Percentiles rank a stretch among this genome's conserved stretches.
Evolutionary conservation across 2,113 vertebrate genomes (phyloP).

Genomic region (Pipra filicauda): DNA sequence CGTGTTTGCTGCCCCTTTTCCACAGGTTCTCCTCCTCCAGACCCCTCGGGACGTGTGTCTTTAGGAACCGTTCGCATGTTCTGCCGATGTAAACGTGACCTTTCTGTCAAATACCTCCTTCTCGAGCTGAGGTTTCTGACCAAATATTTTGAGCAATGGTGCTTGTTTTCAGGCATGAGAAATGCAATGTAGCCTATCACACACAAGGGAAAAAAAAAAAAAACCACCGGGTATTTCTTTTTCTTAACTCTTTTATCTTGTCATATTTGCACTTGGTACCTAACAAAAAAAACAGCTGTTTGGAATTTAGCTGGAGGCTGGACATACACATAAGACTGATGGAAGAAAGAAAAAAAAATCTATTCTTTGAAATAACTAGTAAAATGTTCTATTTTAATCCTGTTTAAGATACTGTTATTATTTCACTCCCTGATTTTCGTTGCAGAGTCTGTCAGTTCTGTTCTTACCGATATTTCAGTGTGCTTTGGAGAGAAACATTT

Average conservation of each 20-base stretch:
- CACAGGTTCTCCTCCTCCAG: background rate
- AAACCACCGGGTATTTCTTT: background rate
- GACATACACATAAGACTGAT: background rate
- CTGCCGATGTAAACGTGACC: background rate
- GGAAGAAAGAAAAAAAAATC: background rate
- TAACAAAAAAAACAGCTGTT: background rate
- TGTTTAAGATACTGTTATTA: conserved; percentile 37
- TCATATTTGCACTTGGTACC: background rate
- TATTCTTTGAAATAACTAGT: conserved; percentile 51
- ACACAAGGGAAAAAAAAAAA: background rate
- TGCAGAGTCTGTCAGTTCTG: background rate
- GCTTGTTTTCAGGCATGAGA: background rate
- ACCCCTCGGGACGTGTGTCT: background rate
- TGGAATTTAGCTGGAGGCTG: background rate
- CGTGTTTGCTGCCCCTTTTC: background rate
- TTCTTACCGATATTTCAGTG: background rate
- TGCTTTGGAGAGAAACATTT: background rate
- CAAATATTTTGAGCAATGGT: background rate
- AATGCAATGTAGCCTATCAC: background rate
- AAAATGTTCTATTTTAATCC: conserved; percentile 51
- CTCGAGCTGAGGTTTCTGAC: background rate
- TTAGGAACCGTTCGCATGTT: background rate
- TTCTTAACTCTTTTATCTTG: background rate
- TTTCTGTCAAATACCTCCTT: background rate
- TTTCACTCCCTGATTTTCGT: background rate